Evolutionary conservation across 2,888 invertebrate genomes (phyloP).

Genomic region (Lasioglossum lativentre): DNA sequence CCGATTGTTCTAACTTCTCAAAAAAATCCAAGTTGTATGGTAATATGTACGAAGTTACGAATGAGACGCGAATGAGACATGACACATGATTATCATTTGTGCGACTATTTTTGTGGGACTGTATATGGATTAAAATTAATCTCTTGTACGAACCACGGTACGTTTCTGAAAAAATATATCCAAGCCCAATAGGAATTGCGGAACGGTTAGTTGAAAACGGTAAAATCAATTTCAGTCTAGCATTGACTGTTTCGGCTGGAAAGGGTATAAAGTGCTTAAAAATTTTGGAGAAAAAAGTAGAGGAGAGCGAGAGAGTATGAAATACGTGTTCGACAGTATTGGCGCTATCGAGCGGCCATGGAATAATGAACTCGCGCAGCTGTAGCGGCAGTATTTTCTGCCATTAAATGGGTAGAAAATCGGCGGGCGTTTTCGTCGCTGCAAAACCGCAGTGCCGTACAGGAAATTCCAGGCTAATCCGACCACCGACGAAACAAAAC

Average conservation of each 20-base stretch:
- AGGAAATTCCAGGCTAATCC: constrained; percentile 38
- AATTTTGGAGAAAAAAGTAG: background rate
- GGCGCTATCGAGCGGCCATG: background rate
- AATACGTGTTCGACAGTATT: background rate
- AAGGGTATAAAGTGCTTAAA: background rate
- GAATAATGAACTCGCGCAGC: constrained; percentile 7
- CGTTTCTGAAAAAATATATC: background rate
- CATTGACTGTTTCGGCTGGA: background rate
- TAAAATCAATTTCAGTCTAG: background rate
- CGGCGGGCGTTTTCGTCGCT: constrained; percentile 4
- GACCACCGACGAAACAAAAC: constrained; percentile 53
- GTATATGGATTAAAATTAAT: background rate
- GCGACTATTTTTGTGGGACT: background rate
- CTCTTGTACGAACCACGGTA: background rate
- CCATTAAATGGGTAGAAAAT: constrained; percentile 11
- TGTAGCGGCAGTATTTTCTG: background rate
- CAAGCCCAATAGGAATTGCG: background rate
- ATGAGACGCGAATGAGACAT: no score
- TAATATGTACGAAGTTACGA: no score
- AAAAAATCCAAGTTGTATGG: no score
- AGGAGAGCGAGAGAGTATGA: background rate
- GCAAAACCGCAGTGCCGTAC: constrained; percentile 13
- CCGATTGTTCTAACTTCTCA: no score
- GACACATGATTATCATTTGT: background rate
- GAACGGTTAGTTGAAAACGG: background rate